These are phyloP conservation scores for Hyaena hyaena DNA, from an alignment of 2,113 vertebrate species.

Conservation along the genomic window DNA sequence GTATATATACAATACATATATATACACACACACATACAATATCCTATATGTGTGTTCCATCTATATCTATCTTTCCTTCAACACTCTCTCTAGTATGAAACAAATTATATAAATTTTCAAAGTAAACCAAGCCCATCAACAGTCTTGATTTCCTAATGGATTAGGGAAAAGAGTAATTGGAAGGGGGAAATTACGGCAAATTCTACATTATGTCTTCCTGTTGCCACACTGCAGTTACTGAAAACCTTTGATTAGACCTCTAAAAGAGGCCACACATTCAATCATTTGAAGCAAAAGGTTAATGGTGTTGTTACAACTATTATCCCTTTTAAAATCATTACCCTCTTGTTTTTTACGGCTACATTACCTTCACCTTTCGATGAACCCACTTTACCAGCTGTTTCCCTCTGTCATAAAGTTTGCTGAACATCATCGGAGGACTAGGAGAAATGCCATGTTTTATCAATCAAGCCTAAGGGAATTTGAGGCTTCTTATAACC, in stretches of 20 bases:
- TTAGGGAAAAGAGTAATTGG: slow-evolving; percentile 67
- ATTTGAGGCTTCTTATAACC: slow-evolving; percentile 88
- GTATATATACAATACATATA: too few species aligned
- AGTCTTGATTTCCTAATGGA: slow-evolving; percentile 36
- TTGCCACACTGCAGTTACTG: slow-evolving; percentile 76
- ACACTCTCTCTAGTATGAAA: background rate
- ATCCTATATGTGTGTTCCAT: background rate
- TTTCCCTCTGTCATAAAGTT: slow-evolving; percentile 95
- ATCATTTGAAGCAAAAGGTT: slow-evolving; percentile 93
- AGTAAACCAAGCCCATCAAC: background rate
- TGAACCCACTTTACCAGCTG: slow-evolving; percentile 99
- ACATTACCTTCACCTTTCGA: slow-evolving; percentile 97
- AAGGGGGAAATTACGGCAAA: slow-evolving; percentile 69
- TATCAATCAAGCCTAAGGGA: slow-evolving; percentile 97
- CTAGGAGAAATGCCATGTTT: slow-evolving; percentile 94
- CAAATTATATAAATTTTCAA: slow-evolving; percentile 62
- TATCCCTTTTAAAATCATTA: slow-evolving; percentile 96
- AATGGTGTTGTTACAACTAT: slow-evolving; percentile 96
- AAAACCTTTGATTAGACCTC: slow-evolving; percentile 87
- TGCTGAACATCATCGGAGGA: slow-evolving; percentile 93
- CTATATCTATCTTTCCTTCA: background rate
- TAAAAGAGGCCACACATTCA: slow-evolving; percentile 86
- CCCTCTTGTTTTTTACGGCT: slow-evolving; percentile 94
- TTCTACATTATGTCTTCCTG: slow-evolving; percentile 78
- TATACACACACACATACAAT: background rate